Evolutionary conservation across 2,797 vertebrate genomes (phyloP).

Genomic region (Toxotes lorentzi): DNA sequence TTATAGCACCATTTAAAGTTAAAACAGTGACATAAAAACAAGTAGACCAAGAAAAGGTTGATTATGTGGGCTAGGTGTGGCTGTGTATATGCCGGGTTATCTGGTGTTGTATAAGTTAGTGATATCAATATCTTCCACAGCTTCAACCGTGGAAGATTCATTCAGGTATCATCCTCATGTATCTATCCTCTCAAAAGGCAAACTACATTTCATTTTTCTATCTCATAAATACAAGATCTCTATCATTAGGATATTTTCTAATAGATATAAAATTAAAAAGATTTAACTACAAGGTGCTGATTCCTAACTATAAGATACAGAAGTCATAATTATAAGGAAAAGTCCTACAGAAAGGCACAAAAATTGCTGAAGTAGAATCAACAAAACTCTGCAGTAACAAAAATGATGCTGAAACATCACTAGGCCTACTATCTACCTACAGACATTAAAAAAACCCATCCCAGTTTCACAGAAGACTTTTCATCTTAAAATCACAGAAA

Average conservation of each 20-base stretch:
- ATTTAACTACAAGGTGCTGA: background rate
- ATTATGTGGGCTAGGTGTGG: too few relatives aligned
- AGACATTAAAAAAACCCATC: background rate
- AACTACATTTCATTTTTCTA: background rate
- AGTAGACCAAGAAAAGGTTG: too few relatives aligned
- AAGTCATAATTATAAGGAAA: too few relatives aligned
- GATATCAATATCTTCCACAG: background rate
- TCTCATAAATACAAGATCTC: background rate
- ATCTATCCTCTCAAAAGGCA: background rate
- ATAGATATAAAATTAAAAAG: background rate
- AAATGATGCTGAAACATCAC: too few relatives aligned
- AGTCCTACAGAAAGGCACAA: background rate
- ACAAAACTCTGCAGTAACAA: background rate
- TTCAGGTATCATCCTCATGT: background rate
- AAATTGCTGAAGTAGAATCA: background rate
- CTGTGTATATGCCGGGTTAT: too few relatives aligned
- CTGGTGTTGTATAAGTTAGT: background rate
- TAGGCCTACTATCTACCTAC: background rate
- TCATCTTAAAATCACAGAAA: background rate
- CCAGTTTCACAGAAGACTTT: background rate
- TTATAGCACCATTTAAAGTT: background rate
- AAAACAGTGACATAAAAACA: too few relatives aligned
- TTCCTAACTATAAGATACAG: background rate
- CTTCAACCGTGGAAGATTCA: background rate
- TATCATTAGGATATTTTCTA: background rate